Base-by-base conservation (phyloP, 2,113 vertebrate species). In the Boulengeromyrus knoepffleri region DNA sequence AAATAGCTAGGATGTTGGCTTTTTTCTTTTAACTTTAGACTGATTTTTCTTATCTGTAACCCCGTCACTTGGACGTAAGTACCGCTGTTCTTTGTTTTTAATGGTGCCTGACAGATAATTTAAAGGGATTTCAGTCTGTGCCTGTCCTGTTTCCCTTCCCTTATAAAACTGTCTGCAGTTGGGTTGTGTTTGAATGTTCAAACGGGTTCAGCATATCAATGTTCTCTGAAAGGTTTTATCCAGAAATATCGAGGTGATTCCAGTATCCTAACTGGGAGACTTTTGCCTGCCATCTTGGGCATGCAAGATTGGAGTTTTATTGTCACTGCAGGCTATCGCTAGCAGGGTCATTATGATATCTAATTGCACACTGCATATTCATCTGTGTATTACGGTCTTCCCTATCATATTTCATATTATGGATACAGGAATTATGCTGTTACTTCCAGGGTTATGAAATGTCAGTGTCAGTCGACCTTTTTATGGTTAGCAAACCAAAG, bases 1-100 rank as follows among this genome's bases (percentile, higher is more conserved):
- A 90, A 84, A 39, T 45, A 31, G 90, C 53, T 84, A 58, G 87
- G 74, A 77, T 74, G 58, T 85, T 58, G 3, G 15, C 36, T 47
- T 46, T 42, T 70, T 88, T 83, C 70, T 90, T 52, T 87, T 70
- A 24, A 17, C 42, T 42, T 86, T 36, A 49, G 49, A 74, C 46
- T 39, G 85, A 87, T 87, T 90, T 58, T 90, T 90, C 56, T 85
- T 85, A 46, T 66, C 49, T 50, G 7, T 49, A 42, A 27, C 89
- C 42, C 62, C 13, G 5, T 70, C 53, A n/a, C 42, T 58, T 27
- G 42, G 86, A 90, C 56, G 2, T 47, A 19, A 31, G 49, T 45
- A 50, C 27, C 50, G 13, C 87, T 90, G 88, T 50, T 10, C 15
- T 31, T 53, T 87, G 27, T 56, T 39, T 56, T 39, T 53, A 56